Evolutionary conservation across 1,140 invertebrate species (phyloP).

Genomic region (Bactericera cockerelli): DNA sequence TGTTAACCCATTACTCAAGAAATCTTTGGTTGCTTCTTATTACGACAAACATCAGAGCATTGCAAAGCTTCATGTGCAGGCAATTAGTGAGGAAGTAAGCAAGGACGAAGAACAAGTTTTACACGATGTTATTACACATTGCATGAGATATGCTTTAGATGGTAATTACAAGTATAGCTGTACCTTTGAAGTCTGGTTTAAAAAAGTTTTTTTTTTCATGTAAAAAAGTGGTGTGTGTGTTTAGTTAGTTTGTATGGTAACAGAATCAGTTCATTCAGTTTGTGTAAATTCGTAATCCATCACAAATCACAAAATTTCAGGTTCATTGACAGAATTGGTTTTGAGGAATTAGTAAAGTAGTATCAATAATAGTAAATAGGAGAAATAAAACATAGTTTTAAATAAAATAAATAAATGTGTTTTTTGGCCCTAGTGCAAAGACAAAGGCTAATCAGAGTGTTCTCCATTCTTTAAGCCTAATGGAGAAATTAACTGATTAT

Average conservation of each 20-base stretch:
- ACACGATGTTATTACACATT: conserved; percentile 25
- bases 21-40: conserved; percentile 22
- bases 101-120: conserved; percentile 20
- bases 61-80: conserved; percentile 25
- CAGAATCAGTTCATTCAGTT: too few species aligned
- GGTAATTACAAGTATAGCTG: conserved; percentile 19
- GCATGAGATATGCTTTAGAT: conserved; percentile 28
- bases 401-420: not conserved
- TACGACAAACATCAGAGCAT: conserved; percentile 22
- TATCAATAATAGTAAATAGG: not conserved
- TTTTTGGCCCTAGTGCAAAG: not conserved
- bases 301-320: not conserved
- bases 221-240: not conserved
- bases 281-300: not conserved
- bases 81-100: conserved; percentile 21
- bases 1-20: conserved; percentile 25
- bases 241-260: too few species aligned
- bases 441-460: too few species aligned
- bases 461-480: too few species aligned
- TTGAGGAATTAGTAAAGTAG: not conserved
- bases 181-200: too few species aligned
- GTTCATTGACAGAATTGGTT: not conserved
- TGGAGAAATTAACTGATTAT: too few species aligned
- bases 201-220: not conserved
- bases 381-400: not conserved